Base-by-base conservation (phyloP, 2,888 invertebrate species). In the Drosophila algonquin region DNA sequence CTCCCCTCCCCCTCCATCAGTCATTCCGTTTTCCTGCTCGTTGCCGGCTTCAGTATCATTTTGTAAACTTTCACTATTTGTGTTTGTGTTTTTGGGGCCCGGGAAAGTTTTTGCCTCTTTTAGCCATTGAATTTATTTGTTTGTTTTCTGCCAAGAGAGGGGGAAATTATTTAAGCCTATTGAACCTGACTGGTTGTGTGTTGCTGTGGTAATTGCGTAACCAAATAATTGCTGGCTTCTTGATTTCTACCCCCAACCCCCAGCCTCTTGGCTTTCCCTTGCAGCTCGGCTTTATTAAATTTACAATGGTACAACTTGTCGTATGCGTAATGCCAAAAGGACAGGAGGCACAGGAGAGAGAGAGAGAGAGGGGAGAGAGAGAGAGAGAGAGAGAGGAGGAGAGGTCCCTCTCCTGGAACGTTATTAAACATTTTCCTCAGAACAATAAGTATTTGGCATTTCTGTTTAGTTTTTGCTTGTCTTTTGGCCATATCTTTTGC, bases 101-200 rank as follows among this genome's bases (percentile, higher is more conserved):
- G 65, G 65, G 52, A 72, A 83, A 84, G 81, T 71, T 81, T 76
- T 72, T 73, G 71, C 68, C 80, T 76, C 79, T 73, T 87, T 84
- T 87, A 24, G 68, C 6, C 67, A 69, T 81, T 64, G 71, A 87
- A 87, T 86, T 84, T 86, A 87, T 87, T 84, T 84, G 78, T 81
- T 84, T 84, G 78, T 84, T 75, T 75, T 75, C 77, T 85, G 77
- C 55, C 51, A 63, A 58, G 27, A 63, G 32, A 58, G 58, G 65
- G 64, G 69, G 58, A 75, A 83, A 79, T 81, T 81, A 76, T 80
- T 60, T 73, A 61, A 64, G 69, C 62, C 67, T 70, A 80, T 79
- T 79, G 76, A 86, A 80, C 63, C 62, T 71, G 72, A 40, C 70
- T 80, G 80, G 70, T 62, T 56, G 50, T 56, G 50, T 69, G 51